A percentile compares a stretch with the other conserved stretches of the same genome.
Conservation (phyloP, 2,113 vertebrate species). For the Cygnus buccinator region DNA sequence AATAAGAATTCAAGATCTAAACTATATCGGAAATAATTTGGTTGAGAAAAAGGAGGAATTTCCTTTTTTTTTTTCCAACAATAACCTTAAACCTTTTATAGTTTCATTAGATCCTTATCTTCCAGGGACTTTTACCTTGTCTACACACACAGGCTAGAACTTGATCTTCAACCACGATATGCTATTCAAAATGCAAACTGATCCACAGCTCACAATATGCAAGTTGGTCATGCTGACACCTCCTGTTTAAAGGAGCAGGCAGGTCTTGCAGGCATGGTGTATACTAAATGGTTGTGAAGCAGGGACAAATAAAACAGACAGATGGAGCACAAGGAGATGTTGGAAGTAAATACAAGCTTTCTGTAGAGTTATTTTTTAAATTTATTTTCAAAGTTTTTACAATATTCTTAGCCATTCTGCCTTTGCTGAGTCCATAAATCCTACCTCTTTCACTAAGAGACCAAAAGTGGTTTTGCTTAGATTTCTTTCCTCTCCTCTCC, state of each 20-base stretch:
- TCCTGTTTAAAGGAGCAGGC: neutral
- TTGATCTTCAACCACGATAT: neutral
- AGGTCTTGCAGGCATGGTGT: neutral
- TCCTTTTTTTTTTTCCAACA: neutral
- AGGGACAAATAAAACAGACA: neutral
- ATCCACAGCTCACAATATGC: neutral
- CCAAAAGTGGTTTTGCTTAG: neutral
- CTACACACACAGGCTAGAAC: neutral
- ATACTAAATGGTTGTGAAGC: neutral
- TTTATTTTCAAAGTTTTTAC: neutral
- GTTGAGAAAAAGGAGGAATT: neutral
- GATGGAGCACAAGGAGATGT: neutral
- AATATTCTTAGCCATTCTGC: neutral
- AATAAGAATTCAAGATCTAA: neutral
- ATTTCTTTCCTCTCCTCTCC: neutral
- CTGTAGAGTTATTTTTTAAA: neutral
- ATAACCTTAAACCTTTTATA: neutral
- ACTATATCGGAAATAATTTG: neutral
- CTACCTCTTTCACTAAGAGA: neutral
- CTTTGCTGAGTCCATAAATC: neutral
- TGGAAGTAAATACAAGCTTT: neutral
- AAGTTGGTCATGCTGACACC: neutral
- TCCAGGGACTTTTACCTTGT: neutral
- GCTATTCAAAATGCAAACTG: neutral
- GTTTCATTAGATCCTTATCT: neutral